phyloP scores from a whole-genome alignment of 2,113 vertebrate species.

The Rynchops niger region DNA sequence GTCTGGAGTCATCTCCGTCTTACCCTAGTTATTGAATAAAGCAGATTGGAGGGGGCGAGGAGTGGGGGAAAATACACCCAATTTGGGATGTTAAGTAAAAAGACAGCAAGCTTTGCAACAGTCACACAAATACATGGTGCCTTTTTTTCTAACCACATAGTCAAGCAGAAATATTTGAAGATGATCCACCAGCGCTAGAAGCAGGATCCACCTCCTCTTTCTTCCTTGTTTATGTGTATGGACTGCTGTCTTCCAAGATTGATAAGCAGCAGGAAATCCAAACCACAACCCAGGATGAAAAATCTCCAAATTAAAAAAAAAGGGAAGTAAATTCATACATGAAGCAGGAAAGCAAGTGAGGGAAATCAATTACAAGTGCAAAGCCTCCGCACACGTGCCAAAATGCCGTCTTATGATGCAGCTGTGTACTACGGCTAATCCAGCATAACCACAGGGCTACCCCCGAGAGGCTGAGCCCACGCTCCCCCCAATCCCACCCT shows the following conservation, averaged over 20 bases:
- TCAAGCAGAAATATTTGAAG: neutral
- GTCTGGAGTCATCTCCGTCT: neutral
- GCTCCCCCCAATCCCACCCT: fast-evolving
- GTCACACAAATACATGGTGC: neutral
- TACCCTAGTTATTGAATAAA: neutral
- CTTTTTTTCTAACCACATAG: neutral
- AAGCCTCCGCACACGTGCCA: neutral
- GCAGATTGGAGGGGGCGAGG: fast-evolving
- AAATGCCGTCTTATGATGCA: neutral
- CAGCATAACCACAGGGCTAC: fast-evolving
- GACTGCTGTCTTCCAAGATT: neutral
- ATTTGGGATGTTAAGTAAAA: neutral
- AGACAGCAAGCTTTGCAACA: neutral
- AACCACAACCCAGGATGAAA: neutral
- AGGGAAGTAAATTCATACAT: neutral
- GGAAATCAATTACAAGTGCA: slow-evolving; percentile 10
- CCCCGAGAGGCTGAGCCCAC: neutral
- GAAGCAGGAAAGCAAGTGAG: neutral
- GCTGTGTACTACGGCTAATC: neutral
- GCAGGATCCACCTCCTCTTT: neutral
- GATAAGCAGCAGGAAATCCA: neutral
- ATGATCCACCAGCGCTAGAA: neutral
- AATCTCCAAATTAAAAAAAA: neutral
- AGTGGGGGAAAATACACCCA: neutral
- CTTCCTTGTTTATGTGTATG: neutral